A percentile compares a stretch with the other conserved stretches of the same genome.
These are phyloP conservation scores for Enteromius treurensis DNA, from an alignment of 2,797 vertebrate genomes.

Conservation along the genomic window DNA sequence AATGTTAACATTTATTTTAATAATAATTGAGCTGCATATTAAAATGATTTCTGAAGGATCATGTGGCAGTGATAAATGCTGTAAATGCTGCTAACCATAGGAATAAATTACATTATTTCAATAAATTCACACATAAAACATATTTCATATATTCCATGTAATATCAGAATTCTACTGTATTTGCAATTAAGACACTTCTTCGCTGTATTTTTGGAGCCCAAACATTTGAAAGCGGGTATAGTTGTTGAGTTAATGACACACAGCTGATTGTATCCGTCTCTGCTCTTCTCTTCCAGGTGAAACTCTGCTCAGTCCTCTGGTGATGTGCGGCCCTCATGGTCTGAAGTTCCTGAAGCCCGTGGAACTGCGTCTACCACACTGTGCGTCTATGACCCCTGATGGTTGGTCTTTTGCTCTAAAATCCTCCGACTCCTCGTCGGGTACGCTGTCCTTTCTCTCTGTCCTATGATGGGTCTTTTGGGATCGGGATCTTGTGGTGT, in stretches of 20 bases:
- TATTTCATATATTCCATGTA: not conserved
- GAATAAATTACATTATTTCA: not conserved
- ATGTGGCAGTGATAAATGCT: not conserved
- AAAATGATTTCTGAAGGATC: not conserved
- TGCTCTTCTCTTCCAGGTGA: constrained; percentile 79
- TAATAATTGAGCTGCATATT: not conserved
- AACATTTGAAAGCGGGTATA: not conserved
- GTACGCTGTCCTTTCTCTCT: constrained; percentile 94
- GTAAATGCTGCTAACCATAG: no score
- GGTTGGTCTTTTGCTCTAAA: constrained; percentile 99
- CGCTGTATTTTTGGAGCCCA: not conserved
- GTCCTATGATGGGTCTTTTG: constrained; percentile 89
- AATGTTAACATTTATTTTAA: no score
- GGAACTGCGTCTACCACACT: constrained; percentile 99
- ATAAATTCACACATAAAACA: not conserved
- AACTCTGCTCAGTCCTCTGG: constrained; percentile 93
- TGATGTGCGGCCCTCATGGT: constrained; percentile 99
- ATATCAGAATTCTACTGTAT: not conserved
- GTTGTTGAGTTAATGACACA: not conserved
- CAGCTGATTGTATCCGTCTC: not conserved
- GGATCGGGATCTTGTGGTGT: constrained; percentile 74
- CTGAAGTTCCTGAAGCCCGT: constrained; percentile 99
- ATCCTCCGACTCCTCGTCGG: constrained; percentile 99
- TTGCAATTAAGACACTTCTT: constrained; percentile 3
- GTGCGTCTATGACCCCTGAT: constrained; percentile 99